phyloP scores from a whole-genome alignment of 2,113 vertebrate species.

The Gambusia holbrooki region DNA sequence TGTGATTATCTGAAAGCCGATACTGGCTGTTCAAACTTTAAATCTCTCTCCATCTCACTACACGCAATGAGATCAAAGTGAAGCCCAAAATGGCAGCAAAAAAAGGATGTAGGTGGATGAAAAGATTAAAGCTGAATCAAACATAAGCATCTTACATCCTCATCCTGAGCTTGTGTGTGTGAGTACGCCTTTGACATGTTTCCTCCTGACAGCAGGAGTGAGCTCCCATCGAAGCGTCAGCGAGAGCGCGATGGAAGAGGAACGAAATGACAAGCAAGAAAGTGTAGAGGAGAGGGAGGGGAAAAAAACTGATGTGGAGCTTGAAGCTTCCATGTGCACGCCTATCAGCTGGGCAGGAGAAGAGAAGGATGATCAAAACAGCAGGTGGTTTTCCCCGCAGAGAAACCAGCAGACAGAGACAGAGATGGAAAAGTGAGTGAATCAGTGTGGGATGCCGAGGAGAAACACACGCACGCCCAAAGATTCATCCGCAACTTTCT shows the following conservation, averaged over 20 bases:
- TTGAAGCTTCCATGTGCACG: slow-evolving; percentile 19
- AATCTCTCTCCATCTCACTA: slow-evolving; percentile 30
- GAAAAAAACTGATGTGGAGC: neutral
- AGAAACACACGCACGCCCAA: slow-evolving; percentile 39
- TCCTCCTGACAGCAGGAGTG: slow-evolving; percentile 30
- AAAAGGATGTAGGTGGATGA: slow-evolving; percentile 52
- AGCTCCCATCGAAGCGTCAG: slow-evolving; percentile 27
- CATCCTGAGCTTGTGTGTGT: neutral
- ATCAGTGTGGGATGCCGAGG: slow-evolving; percentile 28
- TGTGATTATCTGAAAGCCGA: slow-evolving; percentile 10
- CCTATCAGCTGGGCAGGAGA: slow-evolving; percentile 57
- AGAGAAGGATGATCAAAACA: slow-evolving; percentile 59
- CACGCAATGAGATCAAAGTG: slow-evolving; percentile 54
- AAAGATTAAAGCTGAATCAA: slow-evolving; percentile 61
- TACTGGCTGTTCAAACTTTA: slow-evolving; percentile 39
- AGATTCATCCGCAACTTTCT: slow-evolving; percentile 45
- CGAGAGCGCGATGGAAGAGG: slow-evolving; percentile 33
- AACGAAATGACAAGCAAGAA: slow-evolving; percentile 25
- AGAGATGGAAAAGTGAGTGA: slow-evolving; percentile 18
- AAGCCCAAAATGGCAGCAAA: slow-evolving; percentile 53
- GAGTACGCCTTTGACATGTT: slow-evolving; percentile 25
- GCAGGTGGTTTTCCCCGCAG: slow-evolving; percentile 63
- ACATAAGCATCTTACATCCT: slow-evolving; percentile 57
- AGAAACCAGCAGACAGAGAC: slow-evolving; percentile 17
- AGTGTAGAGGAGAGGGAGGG: neutral